phyloP scores from a whole-genome alignment of 2,797 vertebrate genomes.

The Tangara arthus region DNA sequence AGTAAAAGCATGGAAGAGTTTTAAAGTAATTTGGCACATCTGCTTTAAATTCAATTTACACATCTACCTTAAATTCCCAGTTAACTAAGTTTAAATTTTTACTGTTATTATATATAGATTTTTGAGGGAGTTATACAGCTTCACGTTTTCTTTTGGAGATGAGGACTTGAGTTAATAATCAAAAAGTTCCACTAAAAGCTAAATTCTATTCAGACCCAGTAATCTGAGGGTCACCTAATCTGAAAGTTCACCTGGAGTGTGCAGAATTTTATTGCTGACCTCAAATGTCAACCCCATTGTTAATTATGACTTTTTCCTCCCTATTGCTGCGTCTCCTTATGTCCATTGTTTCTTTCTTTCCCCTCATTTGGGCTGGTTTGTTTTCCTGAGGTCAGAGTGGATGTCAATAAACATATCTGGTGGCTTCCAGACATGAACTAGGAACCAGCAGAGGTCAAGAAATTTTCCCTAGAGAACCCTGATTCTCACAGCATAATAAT shows the following conservation, averaged over 20 bases:
- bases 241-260: neutral
- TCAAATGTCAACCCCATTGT: neutral
- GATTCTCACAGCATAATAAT: neutral
- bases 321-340: neutral
- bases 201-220: neutral
- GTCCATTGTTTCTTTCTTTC: conserved; percentile 40
- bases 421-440: conserved; percentile 17
- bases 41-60: neutral
- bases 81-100: neutral
- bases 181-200: neutral
- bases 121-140: neutral
- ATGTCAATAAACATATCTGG: conserved; percentile 41
- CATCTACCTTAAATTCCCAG: neutral
- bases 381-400: conserved; percentile 40
- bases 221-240: neutral
- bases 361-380: conserved; percentile 1
- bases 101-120: neutral
- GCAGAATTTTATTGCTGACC: conserved; percentile 8
- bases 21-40: neutral
- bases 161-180: neutral
- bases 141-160: neutral
- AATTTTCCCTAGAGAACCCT: conserved; percentile 21
- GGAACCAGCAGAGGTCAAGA: conserved; percentile 11
- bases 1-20: neutral
- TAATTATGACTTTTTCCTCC: neutral